Percentiles rank a stretch among this genome's conserved stretches.
Conservation (phyloP, 2,113 vertebrate species). For the Monopterus albus region DNA sequence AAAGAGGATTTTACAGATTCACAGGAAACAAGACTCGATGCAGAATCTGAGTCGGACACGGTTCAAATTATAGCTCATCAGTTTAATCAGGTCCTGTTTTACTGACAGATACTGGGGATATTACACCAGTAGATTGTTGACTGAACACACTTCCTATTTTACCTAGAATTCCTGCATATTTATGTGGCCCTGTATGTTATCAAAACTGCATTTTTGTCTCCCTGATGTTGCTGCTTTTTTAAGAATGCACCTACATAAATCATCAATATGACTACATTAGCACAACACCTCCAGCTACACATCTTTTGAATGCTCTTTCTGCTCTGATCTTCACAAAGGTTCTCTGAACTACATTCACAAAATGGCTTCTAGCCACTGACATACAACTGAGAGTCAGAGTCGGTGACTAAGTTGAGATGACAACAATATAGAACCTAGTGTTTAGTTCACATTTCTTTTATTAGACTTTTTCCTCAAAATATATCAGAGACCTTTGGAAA, state of each 20-base stretch:
- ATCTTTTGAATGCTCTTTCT: conserved; percentile 17
- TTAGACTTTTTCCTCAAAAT: conserved; percentile 54
- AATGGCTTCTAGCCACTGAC: conserved; percentile 7
- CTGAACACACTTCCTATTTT: too few relatives aligned
- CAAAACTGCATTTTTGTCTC: conserved; percentile 20
- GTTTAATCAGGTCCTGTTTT: too few relatives aligned
- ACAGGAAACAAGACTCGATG: too few relatives aligned
- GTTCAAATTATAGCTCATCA: too few relatives aligned
- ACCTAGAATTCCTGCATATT: too few relatives aligned
- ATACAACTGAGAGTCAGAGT: conserved; percentile 3
- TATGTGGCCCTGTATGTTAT: too few relatives aligned
- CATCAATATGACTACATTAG: conserved; percentile 1
- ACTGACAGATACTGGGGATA: too few relatives aligned
- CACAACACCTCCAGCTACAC: conserved; percentile 17
- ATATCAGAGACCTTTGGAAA: conserved; percentile 48
- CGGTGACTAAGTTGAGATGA: conserved; percentile 2
- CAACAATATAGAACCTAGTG: conserved; percentile 14
- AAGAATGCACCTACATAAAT: conserved; percentile 21
- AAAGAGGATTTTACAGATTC: too few relatives aligned
- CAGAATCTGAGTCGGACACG: too few relatives aligned
- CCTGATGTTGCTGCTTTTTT: conserved; percentile 8
- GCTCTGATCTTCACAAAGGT: conserved; percentile 52
- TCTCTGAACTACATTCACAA: conserved; percentile 35
- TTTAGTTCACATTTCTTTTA: conserved; percentile 45
- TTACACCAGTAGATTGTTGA: too few relatives aligned